Base-by-base conservation (phyloP, 1,140 invertebrate genomes). In the Leptoteleia sp. region DNA sequence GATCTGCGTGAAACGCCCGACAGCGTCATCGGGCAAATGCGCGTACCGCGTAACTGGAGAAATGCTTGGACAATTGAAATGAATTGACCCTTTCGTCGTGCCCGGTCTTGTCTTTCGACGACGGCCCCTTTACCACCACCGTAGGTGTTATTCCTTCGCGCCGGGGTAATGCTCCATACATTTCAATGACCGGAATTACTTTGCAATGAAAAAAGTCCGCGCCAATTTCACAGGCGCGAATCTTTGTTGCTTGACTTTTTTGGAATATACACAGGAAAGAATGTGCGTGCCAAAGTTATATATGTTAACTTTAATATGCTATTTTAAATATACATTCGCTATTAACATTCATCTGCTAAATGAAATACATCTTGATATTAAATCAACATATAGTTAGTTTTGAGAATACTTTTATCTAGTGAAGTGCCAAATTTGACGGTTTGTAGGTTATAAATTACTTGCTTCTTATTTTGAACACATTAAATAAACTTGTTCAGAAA, bases 1-100 rank as follows among this genome's bases (percentile, higher is more conserved):
- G 73, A 70, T 73, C 40, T 77, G 67, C 68, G 73, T 59, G 75
- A 76, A 80, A 80, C 57, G 59, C 70, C 65, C 54, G 16, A 55
- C 50, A 40, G 65, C 77, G 59, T 79, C 71, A 64, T 68, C 64
- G 48, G 35, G 65, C 62, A 65, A 77, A 70, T 64, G 62, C 50
- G 29, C 27, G 52, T 65, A 48, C 22, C n/a, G 47, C 62, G 67
- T 72, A 78, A 78, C 68, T 37, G 54, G 61, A 78, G 76, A 67
- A 78, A 71, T 54, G 57, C 31, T 38, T 45, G 48, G 52, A 65
- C 65, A 71, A 78, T 78, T 71, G 59, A 61, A 78, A 78, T 61
- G 59, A 78, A 78, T 77, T 67, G 48, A 64, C 57, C 59, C 33
- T 33, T 40, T 62, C 50, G 70, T 62, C 50, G 70, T 35, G 17